Evolutionary conservation across 2,888 invertebrate species (phyloP).

Genomic region (Sphecodes monilicornis): DNA sequence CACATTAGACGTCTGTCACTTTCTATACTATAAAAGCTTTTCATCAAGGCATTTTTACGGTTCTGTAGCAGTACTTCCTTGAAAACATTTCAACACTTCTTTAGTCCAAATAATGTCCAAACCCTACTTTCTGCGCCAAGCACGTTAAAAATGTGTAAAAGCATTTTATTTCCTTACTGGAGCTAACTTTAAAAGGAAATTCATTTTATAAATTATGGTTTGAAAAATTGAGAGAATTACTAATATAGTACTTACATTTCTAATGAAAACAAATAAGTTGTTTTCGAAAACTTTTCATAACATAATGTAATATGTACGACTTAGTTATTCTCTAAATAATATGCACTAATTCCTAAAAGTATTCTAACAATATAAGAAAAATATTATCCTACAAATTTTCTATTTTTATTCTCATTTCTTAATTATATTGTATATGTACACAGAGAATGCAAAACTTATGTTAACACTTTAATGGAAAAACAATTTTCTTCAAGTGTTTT

Average conservation of each 20-base stretch:
- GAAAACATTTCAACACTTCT: background rate
- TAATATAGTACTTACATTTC: background rate
- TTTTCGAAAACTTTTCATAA: background rate
- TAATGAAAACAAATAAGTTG: background rate
- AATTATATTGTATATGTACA: no score
- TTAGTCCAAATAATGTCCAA: background rate
- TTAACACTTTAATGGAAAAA: no score
- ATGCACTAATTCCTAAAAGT: no score
- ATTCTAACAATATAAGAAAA: no score
- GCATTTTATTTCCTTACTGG: background rate
- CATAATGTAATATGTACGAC: background rate
- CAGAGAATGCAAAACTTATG: no score
- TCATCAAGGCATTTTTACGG: background rate
- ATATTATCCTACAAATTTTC: no score
- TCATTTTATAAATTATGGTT: background rate
- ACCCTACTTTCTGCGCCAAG: background rate
- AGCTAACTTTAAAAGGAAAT: background rate
- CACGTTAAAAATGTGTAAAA: background rate
- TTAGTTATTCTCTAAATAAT: no score
- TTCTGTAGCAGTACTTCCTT: conserved; percentile 1
- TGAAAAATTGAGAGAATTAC: background rate
- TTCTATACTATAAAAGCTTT: conserved; percentile 1
- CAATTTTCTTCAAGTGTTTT: no score
- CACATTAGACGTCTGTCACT: conserved; percentile 2
- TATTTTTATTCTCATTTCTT: no score